phyloP scores from a whole-genome alignment of 2,113 vertebrate species.

The Setophaga kirtlandii region DNA sequence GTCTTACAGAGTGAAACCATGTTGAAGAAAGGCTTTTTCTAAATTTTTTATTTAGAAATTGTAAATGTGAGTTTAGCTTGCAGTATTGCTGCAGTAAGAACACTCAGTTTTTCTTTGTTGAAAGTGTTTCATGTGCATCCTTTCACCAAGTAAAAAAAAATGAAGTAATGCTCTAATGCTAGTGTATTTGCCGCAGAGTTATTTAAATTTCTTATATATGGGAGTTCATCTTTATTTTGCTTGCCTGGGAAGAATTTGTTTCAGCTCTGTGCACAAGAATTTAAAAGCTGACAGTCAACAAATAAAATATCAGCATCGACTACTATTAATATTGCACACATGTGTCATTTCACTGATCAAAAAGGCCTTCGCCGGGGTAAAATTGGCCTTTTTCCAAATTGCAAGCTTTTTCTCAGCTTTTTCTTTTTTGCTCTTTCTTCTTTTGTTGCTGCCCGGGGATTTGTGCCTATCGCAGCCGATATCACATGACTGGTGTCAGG shows the following conservation, averaged over 20 bases:
- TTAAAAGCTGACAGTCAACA: conserved; percentile 62
- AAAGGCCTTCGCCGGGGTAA: conserved; percentile 74
- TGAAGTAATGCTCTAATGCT: conserved; percentile 12
- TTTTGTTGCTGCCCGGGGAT: conserved; percentile 83
- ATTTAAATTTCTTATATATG: conserved; percentile 53
- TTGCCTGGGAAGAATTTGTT: conserved; percentile 47
- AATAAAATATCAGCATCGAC: conserved; percentile 78
- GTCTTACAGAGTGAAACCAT: background rate
- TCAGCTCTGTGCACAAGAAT: conserved; percentile 59
- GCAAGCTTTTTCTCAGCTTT: conserved; percentile 82
- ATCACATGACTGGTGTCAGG: conserved; percentile 82
- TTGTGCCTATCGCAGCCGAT: conserved; percentile 80
- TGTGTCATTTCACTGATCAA: conserved; percentile 83
- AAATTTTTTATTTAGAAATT: conserved; percentile 26
- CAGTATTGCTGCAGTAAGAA: background rate
- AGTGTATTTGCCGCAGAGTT: conserved; percentile 22
- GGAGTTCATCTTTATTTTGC: conserved; percentile 60
- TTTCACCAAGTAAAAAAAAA: conserved; percentile 43
- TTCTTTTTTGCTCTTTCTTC: conserved; percentile 79
- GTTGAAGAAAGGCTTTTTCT: background rate
- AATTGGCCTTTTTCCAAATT: conserved; percentile 82
- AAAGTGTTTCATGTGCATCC: conserved; percentile 9
- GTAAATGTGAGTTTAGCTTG: conserved; percentile 21
- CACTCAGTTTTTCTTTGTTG: conserved; percentile 32
- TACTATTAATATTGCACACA: conserved; percentile 87